These are phyloP conservation scores for Drosophila pseudotakahashii DNA, from an alignment of 2,888 invertebrate genomes.

Conservation along the genomic window DNA sequence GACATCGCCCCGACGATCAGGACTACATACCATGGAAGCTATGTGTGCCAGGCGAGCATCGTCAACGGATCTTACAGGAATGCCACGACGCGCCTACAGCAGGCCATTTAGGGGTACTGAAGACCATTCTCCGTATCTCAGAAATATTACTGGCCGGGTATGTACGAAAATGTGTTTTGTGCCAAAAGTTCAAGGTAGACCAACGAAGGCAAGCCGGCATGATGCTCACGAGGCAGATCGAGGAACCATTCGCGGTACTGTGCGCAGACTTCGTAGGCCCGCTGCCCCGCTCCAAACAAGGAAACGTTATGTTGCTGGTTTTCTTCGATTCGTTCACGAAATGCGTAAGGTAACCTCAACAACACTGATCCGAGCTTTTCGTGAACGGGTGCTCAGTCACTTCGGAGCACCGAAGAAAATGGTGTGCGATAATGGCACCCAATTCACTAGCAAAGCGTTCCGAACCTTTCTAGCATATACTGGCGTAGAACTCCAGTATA, in stretches of 20 bases:
- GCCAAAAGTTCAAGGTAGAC: neutral
- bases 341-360: neutral
- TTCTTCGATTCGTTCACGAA: neutral
- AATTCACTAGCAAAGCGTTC: slow-evolving; percentile 4
- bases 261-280: neutral
- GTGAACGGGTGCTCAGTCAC: neutral
- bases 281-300: neutral
- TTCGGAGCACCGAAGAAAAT: slow-evolving; percentile 1
- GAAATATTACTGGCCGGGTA: no score
- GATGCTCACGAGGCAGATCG: neutral
- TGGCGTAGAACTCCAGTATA: neutral
- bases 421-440: slow-evolving; percentile 1
- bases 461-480: neutral
- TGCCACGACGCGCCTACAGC: neutral
- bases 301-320: neutral
- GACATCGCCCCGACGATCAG: neutral
- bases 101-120: slow-evolving; percentile 1
- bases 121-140: no score
- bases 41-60: neutral
- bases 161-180: neutral
- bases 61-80: neutral
- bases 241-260: neutral
- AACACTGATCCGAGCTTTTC: neutral
- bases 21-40: neutral
- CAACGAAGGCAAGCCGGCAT: slow-evolving; percentile 1